Percentiles rank a stretch among this genome's conserved stretches.
phyloP scores from a whole-genome alignment of 2,888 invertebrate species.

The Amblyjoppa proteus region DNA sequence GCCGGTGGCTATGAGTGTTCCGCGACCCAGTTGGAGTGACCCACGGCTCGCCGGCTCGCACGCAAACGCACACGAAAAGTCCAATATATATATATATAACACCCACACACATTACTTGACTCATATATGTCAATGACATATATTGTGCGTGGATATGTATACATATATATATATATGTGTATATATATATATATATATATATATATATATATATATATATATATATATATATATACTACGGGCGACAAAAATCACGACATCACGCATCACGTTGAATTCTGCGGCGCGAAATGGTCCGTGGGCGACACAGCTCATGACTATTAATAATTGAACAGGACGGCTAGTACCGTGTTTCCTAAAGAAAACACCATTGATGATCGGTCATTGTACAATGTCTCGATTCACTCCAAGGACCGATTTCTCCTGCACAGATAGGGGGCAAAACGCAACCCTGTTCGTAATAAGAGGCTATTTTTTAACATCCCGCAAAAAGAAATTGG shows the following conservation, averaged over 20 bases:
- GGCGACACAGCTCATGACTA: slow-evolving; percentile 62
- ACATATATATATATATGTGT: not conserved
- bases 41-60: slow-evolving; percentile 33
- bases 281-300: slow-evolving; percentile 31
- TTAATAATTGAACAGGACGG: slow-evolving; percentile 72
- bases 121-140: too few relatives aligned
- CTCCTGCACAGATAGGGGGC: too few relatives aligned
- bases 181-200: not conserved
- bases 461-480: too few relatives aligned
- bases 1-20: slow-evolving; percentile 42
- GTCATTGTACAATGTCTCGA: not conserved
- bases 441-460: too few relatives aligned
- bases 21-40: slow-evolving; percentile 72
- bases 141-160: not conserved
- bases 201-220: not conserved
- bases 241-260: slow-evolving; percentile 55
- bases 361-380: slow-evolving; percentile 33
- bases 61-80: not conserved
- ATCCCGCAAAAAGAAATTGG: too few relatives aligned
- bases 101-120: not conserved
- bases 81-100: not conserved
- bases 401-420: not conserved
- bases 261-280: slow-evolving; percentile 64
- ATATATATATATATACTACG: slow-evolving; percentile 2
- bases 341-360: slow-evolving; percentile 38